A percentile compares a stretch with the other conserved stretches of the same genome.
Conservation (phyloP, 23 tunicate species). For the Halocynthia aurantium region DNA sequence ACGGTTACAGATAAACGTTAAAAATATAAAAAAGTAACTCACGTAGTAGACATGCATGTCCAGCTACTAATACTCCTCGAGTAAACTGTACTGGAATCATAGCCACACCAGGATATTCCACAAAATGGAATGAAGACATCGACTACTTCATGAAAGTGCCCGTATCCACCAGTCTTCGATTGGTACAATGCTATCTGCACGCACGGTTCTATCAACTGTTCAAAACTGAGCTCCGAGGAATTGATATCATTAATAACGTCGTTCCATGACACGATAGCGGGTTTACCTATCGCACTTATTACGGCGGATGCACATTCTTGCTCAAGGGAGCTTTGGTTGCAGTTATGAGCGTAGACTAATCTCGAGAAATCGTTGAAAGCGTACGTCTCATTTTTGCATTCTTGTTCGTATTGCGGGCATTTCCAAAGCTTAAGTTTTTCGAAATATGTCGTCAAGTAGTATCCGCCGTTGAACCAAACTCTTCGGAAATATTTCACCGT, state of each 20-base stretch:
- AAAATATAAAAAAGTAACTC: neutral
- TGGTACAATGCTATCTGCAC: constrained; percentile 27
- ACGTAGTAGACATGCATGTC: constrained; percentile 27
- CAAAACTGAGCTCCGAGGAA: constrained; percentile 3
- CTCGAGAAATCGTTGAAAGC: constrained; percentile 38
- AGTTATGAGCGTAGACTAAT: constrained; percentile 33
- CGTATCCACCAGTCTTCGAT: constrained; percentile 13
- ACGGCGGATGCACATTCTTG: constrained; percentile 15
- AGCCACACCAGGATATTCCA: constrained; percentile 27
- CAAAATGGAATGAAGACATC: constrained; percentile 25
- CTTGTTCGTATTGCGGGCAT: constrained; percentile 32
- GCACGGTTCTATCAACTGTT: constrained; percentile 22
- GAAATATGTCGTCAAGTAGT: constrained; percentile 28
- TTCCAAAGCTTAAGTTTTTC: constrained; percentile 41
- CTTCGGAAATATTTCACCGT: constrained; percentile 10
- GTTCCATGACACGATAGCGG: neutral
- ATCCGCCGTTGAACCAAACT: constrained; percentile 40
- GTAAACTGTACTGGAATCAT: constrained; percentile 15
- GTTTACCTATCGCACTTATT: neutral
- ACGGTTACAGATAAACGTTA: neutral
- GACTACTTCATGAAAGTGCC: constrained; percentile 25
- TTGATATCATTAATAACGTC: neutral
- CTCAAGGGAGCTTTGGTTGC: constrained; percentile 35
- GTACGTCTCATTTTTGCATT: constrained; percentile 21
- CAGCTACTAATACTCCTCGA: constrained; percentile 12